Percentiles rank a stretch among this genome's conserved stretches.
Conservation (phyloP, 2,888 invertebrate genomes). For the Lasioglossum lativentre region DNA sequence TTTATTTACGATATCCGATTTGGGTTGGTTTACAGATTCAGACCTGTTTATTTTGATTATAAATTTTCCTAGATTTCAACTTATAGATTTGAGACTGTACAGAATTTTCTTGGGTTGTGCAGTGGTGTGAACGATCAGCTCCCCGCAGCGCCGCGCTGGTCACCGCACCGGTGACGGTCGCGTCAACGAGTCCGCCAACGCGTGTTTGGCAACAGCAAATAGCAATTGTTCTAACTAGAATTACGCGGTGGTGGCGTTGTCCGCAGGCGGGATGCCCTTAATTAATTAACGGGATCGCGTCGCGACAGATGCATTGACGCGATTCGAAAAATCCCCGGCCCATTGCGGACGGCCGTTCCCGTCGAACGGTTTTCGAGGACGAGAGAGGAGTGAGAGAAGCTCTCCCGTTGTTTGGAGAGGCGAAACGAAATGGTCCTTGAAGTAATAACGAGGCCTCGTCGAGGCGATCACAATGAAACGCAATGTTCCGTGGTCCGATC, state of each 20-base stretch:
- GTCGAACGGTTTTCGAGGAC: slow-evolving; percentile 17
- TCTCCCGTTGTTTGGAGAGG: slow-evolving; percentile 26
- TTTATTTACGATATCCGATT: not conserved
- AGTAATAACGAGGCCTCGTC: slow-evolving; percentile 44
- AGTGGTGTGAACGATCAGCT: not conserved
- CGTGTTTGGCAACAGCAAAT: not conserved
- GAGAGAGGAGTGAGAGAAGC: not conserved
- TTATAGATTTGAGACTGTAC: too few species aligned
- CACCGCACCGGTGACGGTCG: not conserved
- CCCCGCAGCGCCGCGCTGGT: too few species aligned
- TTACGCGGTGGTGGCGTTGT: not conserved
- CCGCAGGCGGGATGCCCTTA: not conserved
- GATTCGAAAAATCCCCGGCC: not conserved
- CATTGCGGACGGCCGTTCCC: not conserved
- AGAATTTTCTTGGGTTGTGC: not conserved
- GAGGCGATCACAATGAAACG: slow-evolving; percentile 30
- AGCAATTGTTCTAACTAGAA: not conserved
- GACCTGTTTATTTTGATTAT: not conserved
- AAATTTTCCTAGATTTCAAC: too few species aligned
- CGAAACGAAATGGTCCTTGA: slow-evolving; percentile 44
- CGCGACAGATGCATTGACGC: not conserved
- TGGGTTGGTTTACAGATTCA: not conserved
- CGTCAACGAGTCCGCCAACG: not conserved
- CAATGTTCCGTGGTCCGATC: slow-evolving; percentile 30
- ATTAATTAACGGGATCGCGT: slow-evolving; percentile 33